Evolutionary conservation across 2,113 vertebrate species (phyloP).

Genomic region (Dinomys branickii): DNA sequence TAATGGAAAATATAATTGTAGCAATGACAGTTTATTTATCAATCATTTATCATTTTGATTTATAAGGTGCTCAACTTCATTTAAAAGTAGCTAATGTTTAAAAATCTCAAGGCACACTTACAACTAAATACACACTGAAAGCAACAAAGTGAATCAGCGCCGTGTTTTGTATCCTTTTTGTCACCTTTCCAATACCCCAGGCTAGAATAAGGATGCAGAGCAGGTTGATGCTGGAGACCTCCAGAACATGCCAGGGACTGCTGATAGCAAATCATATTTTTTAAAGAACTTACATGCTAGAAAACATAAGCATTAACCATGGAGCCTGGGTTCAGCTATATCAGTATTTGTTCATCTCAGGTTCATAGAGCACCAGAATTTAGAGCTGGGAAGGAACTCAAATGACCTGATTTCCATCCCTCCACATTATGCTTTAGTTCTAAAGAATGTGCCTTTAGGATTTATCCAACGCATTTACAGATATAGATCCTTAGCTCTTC

Average conservation of each 20-base stretch:
- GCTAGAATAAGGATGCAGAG: neutral
- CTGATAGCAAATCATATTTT: neutral
- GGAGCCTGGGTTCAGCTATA: neutral
- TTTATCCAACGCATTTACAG: no score
- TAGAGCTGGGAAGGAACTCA: neutral
- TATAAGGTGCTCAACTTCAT: slow-evolving; percentile 80
- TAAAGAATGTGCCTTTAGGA: neutral
- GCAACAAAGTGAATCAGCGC: slow-evolving; percentile 46
- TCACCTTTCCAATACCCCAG: neutral
- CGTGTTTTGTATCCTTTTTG: neutral
- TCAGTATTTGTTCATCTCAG: neutral
- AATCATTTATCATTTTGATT: slow-evolving; percentile 84
- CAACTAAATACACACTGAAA: slow-evolving; percentile 42
- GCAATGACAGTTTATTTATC: slow-evolving; percentile 84
- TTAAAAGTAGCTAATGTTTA: slow-evolving; percentile 76
- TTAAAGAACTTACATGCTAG: neutral
- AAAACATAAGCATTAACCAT: neutral
- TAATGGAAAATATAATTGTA: slow-evolving; percentile 87
- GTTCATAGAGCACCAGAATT: neutral
- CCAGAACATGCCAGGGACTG: neutral
- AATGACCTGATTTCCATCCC: neutral
- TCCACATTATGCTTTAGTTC: neutral
- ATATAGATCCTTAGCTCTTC: neutral
- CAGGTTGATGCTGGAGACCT: neutral
- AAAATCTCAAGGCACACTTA: slow-evolving; percentile 68